Conservation (phyloP, 2,113 vertebrate species). For the Climacteris rufus region DNA sequence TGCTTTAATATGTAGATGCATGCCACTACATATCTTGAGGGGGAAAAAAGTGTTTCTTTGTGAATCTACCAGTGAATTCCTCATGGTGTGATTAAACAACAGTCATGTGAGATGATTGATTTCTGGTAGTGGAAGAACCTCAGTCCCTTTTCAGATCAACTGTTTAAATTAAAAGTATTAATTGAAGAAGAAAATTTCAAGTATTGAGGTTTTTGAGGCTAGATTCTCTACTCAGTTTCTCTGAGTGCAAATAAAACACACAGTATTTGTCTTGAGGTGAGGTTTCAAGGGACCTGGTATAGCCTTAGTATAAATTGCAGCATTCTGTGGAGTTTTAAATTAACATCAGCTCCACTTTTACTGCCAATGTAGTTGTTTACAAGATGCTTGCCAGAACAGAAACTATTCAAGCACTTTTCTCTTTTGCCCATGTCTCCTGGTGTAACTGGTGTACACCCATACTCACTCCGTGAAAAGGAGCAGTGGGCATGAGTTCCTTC, state of each 20-base stretch:
- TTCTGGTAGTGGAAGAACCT: background rate
- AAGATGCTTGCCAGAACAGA: background rate
- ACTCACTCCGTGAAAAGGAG: background rate
- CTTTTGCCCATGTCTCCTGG: background rate
- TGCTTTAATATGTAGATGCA: background rate
- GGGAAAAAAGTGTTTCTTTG: background rate
- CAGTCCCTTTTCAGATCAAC: background rate
- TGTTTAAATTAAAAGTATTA: background rate
- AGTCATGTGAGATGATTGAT: background rate
- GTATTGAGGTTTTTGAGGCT: background rate
- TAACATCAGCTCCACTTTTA: background rate
- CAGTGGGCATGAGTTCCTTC: background rate
- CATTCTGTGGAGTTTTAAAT: background rate
- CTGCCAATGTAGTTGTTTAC: background rate
- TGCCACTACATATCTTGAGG: background rate
- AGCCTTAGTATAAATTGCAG: background rate
- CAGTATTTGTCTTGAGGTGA: background rate
- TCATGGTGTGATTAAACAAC: background rate
- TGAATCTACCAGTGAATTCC: background rate
- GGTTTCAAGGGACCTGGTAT: background rate
- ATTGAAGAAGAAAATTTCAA: background rate
- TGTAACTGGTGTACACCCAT: background rate
- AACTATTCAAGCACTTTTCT: background rate
- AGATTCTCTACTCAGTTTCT: background rate
- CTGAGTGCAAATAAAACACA: background rate